Percentiles rank a stretch among this genome's conserved stretches.
Evolutionary conservation across 2,888 invertebrate genomes (phyloP).

Genomic region (Aphidoletes aphidimyza): DNA sequence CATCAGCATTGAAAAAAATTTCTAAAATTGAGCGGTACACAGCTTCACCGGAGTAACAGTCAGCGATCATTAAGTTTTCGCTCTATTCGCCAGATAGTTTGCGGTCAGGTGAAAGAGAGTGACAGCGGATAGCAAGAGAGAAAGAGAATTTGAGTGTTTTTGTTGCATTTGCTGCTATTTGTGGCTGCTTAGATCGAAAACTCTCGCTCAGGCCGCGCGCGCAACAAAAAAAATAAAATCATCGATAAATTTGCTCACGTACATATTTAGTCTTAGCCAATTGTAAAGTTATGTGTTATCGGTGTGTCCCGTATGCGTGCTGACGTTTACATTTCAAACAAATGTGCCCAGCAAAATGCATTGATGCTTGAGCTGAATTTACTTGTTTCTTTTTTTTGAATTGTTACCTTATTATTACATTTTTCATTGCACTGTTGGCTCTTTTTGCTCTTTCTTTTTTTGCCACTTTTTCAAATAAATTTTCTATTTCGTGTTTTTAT

Average conservation of each 20-base stretch:
- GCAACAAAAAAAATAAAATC: too few species aligned
- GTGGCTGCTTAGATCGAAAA: background rate
- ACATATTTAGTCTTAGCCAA: background rate
- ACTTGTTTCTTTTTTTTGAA: background rate
- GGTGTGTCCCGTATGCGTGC: background rate
- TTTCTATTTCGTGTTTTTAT: constrained; percentile 2
- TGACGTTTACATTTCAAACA: background rate
- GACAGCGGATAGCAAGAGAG: too few species aligned
- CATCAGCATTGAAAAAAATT: constrained; percentile 23
- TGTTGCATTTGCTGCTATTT: too few species aligned
- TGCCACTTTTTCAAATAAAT: background rate
- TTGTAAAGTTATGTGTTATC: background rate
- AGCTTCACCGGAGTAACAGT: too few species aligned
- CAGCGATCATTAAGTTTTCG: background rate
- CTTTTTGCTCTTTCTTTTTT: background rate
- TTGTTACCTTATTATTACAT: background rate
- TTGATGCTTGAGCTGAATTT: too few species aligned
- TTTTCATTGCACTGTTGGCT: background rate
- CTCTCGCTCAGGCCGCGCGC: too few species aligned
- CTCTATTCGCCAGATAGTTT: background rate
- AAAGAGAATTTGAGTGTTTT: too few species aligned
- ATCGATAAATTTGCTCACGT: constrained; percentile 8
- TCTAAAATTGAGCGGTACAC: constrained; percentile 11
- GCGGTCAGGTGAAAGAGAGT: too few species aligned
- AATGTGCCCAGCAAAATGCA: too few species aligned